A percentile compares a stretch with the other conserved stretches of the same genome.
Evolutionary conservation across 2,113 vertebrate genomes (phyloP).

Genomic region (Eulacestoma nigropectus): DNA sequence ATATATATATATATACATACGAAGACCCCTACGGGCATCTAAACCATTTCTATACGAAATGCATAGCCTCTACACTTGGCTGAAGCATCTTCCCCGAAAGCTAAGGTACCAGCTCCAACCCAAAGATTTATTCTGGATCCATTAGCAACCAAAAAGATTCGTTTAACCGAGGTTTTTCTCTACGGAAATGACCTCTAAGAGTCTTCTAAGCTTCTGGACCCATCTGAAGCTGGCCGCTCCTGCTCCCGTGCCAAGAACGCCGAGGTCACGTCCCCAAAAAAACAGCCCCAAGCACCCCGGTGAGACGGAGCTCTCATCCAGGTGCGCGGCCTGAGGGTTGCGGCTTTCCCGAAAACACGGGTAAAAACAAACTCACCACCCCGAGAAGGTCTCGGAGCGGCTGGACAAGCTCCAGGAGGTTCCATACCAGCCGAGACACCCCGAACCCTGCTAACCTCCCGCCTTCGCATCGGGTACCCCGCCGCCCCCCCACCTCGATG

Average conservation of each 20-base stretch:
- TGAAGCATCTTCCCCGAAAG: not conserved
- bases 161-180: not conserved
- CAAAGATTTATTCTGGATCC: not conserved
- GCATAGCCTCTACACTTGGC: not conserved
- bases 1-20: accelerated
- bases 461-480: not conserved
- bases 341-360: not conserved
- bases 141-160: not conserved
- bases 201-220: not conserved
- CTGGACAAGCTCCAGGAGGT: not conserved
- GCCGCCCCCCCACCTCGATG: slow-evolving; percentile 74
- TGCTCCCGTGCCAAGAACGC: slow-evolving; percentile 4
- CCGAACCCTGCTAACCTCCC: not conserved
- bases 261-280: not conserved
- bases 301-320: not conserved
- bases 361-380: not conserved
- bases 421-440: not conserved
- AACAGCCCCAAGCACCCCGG: not conserved
- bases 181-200: not conserved
- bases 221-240: not conserved
- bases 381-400: not conserved
- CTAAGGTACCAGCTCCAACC: not conserved
- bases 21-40: not conserved
- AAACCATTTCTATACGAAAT: not conserved
- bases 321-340: not conserved